Base-by-base conservation (phyloP, 37 sponge, comb jelly and placozoan genomes). In the Aplysina aerophoba region DNA sequence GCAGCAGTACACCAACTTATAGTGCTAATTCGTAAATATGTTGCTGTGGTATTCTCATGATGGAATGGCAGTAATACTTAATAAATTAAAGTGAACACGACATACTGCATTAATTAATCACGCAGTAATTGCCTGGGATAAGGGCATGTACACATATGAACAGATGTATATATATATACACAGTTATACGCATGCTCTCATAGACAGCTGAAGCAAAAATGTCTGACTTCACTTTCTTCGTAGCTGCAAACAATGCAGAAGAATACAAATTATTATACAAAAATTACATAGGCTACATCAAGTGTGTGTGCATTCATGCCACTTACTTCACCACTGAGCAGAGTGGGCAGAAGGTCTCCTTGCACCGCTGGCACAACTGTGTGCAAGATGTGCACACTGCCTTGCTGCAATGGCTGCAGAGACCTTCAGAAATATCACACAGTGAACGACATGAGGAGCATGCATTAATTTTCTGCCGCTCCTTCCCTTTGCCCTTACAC, bases 371-470 rank as follows among this genome's bases (percentile, higher is more conserved):
- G 34, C 86, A 85, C 31, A 17, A n/a, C 37, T 64, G 28, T 25
- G 36, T 5, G 37, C 86, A 85, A 15, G 61, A 11, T 15, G 33
- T 36, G 81, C 89, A 89, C 15, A 81, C 73, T 33, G n/a, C 8
- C 24, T 55, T 28, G 17, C 71, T 35, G 72, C 89, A 89, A 34
- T 89, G 73, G 71, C 61, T 81, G n/a, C 89, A 89, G 54, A 5
- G 30, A 31, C 20, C 3, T 20, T 28, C 39, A 64, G 59, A 20
- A 12, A 11, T 73, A 33, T 27, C 15, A 25, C 34, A n/a, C 31
- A 21, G 50, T 17, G 8, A 44, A 85, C 17, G 15, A 41, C 78
- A 34, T 15, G 54, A 24, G 34, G 35, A 69, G 6, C 71, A 17
- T 34, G 27, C 34, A 11, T 33, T 36, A 0, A 37, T 30, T 59